Percentiles rank a stretch among this genome's conserved stretches.
phyloP scores from a whole-genome alignment of 2,888 invertebrate genomes.

The Metallyticus violacea region DNA sequence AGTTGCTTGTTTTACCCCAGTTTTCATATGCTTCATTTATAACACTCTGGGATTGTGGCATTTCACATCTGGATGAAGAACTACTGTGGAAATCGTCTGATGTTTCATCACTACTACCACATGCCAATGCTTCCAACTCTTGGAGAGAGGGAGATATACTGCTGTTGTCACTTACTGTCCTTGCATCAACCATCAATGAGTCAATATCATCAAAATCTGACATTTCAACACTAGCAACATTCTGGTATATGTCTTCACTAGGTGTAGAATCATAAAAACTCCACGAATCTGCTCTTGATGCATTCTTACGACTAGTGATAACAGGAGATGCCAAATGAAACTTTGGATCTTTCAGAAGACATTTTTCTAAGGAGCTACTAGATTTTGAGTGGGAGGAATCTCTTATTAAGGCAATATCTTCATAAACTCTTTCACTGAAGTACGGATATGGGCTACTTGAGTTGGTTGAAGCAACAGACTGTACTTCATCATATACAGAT shows the following conservation, averaged over 20 bases:
- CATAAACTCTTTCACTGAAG: constrained; percentile 29
- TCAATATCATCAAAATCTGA: not conserved
- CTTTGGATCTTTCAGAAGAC: not conserved
- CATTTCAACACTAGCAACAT: not conserved
- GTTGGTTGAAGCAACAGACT: constrained; percentile 42
- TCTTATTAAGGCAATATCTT: constrained; percentile 31
- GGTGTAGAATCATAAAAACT: constrained; percentile 50
- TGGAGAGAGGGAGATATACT: constrained; percentile 15
- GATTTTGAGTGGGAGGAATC: not conserved
- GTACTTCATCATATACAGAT: constrained; percentile 55
- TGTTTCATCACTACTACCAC: constrained; percentile 16
- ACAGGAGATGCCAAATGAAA: not conserved
- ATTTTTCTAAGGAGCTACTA: not conserved
- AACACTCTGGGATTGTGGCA: not conserved
- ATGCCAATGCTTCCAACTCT: constrained; percentile 10
- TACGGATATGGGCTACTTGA: constrained; percentile 30
- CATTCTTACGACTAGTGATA: not conserved
- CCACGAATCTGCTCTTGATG: constrained; percentile 51
- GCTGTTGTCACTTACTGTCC: not conserved
- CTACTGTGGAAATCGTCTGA: not conserved
- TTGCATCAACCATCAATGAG: not conserved
- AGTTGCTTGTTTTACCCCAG: constrained; percentile 22
- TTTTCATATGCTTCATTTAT: constrained; percentile 36
- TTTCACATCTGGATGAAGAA: not conserved
- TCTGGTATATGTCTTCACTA: constrained; percentile 18